Conservation (phyloP, 2,797 vertebrate species). For the Trematomus bernacchii region DNA sequence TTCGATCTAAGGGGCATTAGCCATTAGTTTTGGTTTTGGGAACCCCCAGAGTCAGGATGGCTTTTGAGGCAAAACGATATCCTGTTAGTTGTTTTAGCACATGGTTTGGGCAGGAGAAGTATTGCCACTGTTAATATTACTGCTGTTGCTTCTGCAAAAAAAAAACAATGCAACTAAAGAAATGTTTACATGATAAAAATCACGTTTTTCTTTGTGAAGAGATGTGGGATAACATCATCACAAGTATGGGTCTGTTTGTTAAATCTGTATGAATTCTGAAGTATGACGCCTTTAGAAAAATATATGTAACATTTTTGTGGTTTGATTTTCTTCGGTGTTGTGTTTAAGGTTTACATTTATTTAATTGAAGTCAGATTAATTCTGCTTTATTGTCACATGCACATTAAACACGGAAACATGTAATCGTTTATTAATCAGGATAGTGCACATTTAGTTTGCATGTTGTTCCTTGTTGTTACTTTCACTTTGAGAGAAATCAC, state of each 20-base stretch:
- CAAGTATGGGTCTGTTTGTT: not conserved
- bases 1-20: not conserved
- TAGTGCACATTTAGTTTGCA: not conserved
- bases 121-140: constrained; percentile 61
- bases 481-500: constrained; percentile 19
- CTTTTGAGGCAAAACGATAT: constrained; percentile 18
- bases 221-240: not conserved
- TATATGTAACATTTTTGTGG: not conserved
- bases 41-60: constrained; percentile 29
- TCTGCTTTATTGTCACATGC: too few species aligned
- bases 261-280: not conserved
- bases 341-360: too few species aligned
- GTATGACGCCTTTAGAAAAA: not conserved
- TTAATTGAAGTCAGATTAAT: too few species aligned
- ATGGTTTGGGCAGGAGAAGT: constrained; percentile 39
- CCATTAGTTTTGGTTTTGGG: constrained; percentile 17
- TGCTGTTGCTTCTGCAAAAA: not conserved
- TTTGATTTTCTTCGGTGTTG: not conserved
- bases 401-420: not conserved
- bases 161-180: not conserved
- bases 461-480: not conserved
- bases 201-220: not conserved
- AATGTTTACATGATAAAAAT: not conserved
- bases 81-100: constrained; percentile 20
- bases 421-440: not conserved